Conservation (phyloP, 2,113 vertebrate genomes). For the Thunnus maccoyii region DNA sequence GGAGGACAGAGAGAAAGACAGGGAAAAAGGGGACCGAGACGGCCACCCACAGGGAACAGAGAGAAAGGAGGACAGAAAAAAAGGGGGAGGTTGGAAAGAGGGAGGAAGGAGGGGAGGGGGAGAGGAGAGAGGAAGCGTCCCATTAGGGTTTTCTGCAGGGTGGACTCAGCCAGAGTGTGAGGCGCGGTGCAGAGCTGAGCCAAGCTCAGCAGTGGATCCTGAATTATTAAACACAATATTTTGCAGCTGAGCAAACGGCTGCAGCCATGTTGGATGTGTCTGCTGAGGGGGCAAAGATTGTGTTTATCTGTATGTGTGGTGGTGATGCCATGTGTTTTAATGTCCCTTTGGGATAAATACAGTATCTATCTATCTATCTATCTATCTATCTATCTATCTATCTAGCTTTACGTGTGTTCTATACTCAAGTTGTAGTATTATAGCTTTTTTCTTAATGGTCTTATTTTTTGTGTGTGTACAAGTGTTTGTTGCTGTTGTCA, state of each 20-base stretch:
- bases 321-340: too few relatives aligned
- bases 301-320: constrained; percentile 11
- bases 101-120: not conserved
- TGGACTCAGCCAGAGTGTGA: constrained; percentile 57
- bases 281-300: constrained; percentile 54
- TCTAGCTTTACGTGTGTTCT: too few relatives aligned
- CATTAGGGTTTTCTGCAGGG: constrained; percentile 59
- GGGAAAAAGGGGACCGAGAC: not conserved
- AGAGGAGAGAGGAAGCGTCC: constrained; percentile 51
- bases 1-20: not conserved
- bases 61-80: constrained; percentile 1
- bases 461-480: not conserved
- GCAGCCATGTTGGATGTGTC: constrained; percentile 55
- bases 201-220: constrained; percentile 64
- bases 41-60: constrained; percentile 3
- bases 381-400: too few relatives aligned
- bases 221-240: constrained; percentile 84
- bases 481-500: not conserved
- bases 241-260: constrained; percentile 74
- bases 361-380: too few relatives aligned
- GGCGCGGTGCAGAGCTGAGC: constrained; percentile 37
- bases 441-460: not conserved
- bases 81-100: constrained; percentile 30
- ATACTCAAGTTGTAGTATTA: not conserved
- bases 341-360: too few relatives aligned